These are phyloP conservation scores for Sardina pilchardus DNA, from an alignment of 2,113 vertebrate species.

Conservation along the genomic window DNA sequence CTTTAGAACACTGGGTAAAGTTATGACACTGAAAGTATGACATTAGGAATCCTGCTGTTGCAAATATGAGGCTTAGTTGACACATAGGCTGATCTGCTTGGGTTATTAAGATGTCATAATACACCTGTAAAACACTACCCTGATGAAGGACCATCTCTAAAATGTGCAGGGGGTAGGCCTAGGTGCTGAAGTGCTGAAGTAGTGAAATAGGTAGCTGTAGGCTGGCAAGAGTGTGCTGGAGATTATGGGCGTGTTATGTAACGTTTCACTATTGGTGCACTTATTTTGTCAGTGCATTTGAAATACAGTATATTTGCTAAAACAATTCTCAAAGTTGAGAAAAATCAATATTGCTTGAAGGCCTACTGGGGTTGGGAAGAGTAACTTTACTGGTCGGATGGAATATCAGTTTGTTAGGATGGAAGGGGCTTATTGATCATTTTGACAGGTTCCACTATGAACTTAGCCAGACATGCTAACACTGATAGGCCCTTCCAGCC, in stretches of 20 bases:
- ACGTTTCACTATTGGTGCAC: neutral
- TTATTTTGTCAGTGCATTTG: neutral
- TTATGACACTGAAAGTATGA: neutral
- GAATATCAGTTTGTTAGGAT: neutral
- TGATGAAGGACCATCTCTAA: neutral
- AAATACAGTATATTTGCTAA: neutral
- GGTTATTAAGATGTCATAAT: neutral
- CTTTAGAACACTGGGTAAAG: neutral
- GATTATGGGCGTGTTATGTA: neutral
- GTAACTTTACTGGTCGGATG: neutral
- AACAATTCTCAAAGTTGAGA: neutral
- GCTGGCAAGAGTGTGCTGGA: neutral
- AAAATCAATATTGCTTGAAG: neutral
- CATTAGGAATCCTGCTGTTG: neutral
- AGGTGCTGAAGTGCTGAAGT: neutral
- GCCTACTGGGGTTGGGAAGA: too few species aligned
- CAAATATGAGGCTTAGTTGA: neutral
- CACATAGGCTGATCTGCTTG: neutral
- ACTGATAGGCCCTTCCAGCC: neutral
- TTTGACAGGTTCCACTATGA: neutral
- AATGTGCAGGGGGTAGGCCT: neutral
- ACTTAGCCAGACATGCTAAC: neutral
- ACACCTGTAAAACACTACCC: neutral
- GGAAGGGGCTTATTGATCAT: neutral
- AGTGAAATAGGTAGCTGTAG: neutral